phyloP scores from a whole-genome alignment of 2,113 vertebrate species.

The Neolamprologus modestus region DNA sequence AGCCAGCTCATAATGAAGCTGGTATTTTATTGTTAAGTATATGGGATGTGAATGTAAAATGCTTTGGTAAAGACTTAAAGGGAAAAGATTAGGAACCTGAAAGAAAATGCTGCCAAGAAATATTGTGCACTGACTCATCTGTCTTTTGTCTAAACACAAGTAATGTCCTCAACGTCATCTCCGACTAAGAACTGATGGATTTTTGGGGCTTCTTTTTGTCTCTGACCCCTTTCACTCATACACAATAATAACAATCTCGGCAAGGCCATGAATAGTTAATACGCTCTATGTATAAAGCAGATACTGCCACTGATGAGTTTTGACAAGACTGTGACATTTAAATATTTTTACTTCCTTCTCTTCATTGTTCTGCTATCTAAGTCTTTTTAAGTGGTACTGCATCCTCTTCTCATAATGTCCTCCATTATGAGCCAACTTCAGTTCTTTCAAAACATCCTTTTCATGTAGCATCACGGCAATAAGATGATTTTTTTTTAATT shows the following conservation, averaged over 20 bases:
- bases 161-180: background rate
- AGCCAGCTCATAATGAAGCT: background rate
- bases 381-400: background rate
- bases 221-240: conserved; percentile 1
- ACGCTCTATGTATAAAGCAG: conserved; percentile 3
- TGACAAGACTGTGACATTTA: background rate
- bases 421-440: background rate
- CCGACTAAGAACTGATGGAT: background rate
- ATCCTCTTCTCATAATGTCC: background rate
- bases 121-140: background rate
- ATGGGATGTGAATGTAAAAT: background rate
- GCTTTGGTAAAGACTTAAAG: background rate
- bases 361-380: background rate
- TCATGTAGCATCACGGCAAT: background rate
- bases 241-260: conserved; percentile 5
- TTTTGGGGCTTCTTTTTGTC: background rate
- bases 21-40: background rate
- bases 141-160: background rate
- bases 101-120: background rate
- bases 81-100: background rate
- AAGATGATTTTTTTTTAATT: background rate
- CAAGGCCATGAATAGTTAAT: conserved; percentile 41
- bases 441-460: background rate
- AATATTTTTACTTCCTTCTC: background rate
- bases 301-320: background rate